A percentile compares a stretch with the other conserved stretches of the same genome.
Conservation (phyloP, 2,888 invertebrate species). For the Mamestra brassicae region DNA sequence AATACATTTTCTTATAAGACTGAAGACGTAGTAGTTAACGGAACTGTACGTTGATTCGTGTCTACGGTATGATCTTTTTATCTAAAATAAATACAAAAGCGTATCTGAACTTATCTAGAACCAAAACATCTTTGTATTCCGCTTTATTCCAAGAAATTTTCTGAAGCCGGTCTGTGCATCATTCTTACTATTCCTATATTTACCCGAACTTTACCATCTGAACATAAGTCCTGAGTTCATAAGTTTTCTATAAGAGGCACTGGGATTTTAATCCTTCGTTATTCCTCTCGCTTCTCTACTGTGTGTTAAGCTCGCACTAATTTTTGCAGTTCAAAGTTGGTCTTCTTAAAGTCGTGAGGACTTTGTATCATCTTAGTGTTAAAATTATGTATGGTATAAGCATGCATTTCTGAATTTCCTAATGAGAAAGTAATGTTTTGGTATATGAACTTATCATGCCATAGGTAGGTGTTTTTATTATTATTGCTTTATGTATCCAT, state of each 20-base stretch:
- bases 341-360: slow-evolving; percentile 10
- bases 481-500: too few relatives aligned
- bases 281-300: slow-evolving; percentile 26
- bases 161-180: slow-evolving; percentile 14
- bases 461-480: too few relatives aligned
- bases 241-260: slow-evolving; percentile 22
- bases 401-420: neutral
- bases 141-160: slow-evolving; percentile 14
- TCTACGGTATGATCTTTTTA: too few relatives aligned
- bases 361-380: neutral
- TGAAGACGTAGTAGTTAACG: too few relatives aligned
- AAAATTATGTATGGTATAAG: neutral
- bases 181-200: slow-evolving; percentile 42
- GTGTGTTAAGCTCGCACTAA: slow-evolving; percentile 14
- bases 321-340: slow-evolving; percentile 43
- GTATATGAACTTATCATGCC: neutral
- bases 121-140: neutral
- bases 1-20: neutral
- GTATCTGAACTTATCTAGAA: slow-evolving; percentile 14
- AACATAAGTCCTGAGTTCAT: slow-evolving; percentile 29
- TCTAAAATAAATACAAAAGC: neutral
- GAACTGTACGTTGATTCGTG: too few relatives aligned
- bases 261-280: slow-evolving; percentile 28
- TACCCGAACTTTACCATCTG: slow-evolving; percentile 37
- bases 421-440: neutral